Conservation (phyloP, 2,113 vertebrate species). For the Nerophis ophidion region DNA sequence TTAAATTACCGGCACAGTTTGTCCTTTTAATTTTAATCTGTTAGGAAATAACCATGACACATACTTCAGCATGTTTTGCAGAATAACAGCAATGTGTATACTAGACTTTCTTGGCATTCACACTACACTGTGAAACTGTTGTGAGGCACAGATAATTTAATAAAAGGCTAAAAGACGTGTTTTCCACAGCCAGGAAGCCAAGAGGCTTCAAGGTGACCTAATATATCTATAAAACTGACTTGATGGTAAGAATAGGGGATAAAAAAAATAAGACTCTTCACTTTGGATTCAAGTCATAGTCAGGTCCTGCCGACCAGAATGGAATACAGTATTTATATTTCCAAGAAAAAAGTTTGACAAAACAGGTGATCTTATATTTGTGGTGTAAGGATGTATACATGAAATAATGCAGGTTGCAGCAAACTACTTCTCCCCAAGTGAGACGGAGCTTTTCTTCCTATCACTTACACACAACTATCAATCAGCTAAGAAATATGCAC, state of each 20-base stretch:
- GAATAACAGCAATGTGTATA: not conserved
- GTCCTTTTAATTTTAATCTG: not conserved
- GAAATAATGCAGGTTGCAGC: no score
- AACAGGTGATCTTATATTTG: no score
- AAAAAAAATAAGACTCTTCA: not conserved
- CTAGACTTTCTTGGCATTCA: not conserved
- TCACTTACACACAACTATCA: no score
- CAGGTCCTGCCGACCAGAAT: no score
- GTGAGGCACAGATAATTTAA: not conserved
- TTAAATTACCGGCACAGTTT: no score
- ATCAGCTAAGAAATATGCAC: no score
- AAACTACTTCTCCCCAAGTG: no score
- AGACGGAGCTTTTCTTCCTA: no score
- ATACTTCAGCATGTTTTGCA: not conserved
- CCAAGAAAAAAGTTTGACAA: no score
- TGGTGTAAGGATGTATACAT: no score
- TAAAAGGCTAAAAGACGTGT: conserved; percentile 7
- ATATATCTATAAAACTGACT: conserved; percentile 25
- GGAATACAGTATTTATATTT: no score
- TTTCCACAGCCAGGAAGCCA: conserved; percentile 9
- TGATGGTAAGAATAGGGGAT: conserved; percentile 16
- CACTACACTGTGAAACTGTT: not conserved
- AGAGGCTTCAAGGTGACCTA: conserved; percentile 25
- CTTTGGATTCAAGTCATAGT: no score
- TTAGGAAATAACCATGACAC: not conserved